Conservation (phyloP, 2,797 vertebrate genomes). For the Pangasius mekongensis region DNA sequence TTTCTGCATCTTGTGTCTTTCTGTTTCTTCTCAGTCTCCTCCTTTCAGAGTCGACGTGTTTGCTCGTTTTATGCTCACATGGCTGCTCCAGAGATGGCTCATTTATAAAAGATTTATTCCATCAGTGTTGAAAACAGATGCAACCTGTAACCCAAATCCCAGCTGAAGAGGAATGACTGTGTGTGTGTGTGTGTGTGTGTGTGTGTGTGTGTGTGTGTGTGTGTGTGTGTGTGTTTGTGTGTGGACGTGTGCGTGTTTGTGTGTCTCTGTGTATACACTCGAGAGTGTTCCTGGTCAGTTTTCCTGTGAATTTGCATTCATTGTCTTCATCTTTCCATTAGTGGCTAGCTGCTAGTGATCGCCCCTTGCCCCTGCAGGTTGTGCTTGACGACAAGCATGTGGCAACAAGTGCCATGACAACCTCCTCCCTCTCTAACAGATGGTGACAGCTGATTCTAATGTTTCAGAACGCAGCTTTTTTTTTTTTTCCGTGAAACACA, state of each 20-base stretch:
- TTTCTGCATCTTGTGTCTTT: neutral
- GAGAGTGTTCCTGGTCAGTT: neutral
- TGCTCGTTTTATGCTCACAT: neutral
- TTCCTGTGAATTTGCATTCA: neutral
- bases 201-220: neutral
- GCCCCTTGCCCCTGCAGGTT: neutral
- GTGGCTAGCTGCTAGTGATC: neutral
- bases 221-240: too few species aligned
- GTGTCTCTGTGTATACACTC: neutral
- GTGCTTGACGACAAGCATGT: slow-evolving; percentile 35
- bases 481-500: neutral
- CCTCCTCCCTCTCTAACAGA: slow-evolving; percentile 35
- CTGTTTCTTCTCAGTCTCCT: neutral
- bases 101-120: neutral
- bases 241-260: too few species aligned
- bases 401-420: slow-evolving; percentile 56
- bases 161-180: neutral
- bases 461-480: slow-evolving; percentile 15
- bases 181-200: neutral
- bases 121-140: neutral
- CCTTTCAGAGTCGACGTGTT: neutral
- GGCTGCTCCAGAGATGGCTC: neutral
- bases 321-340: slow-evolving; percentile 17
- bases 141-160: neutral
- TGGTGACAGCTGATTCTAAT: slow-evolving; percentile 14